Evolutionary conservation across 1,140 invertebrate genomes (phyloP).

Genomic region (Drosophila mauritiana): DNA sequence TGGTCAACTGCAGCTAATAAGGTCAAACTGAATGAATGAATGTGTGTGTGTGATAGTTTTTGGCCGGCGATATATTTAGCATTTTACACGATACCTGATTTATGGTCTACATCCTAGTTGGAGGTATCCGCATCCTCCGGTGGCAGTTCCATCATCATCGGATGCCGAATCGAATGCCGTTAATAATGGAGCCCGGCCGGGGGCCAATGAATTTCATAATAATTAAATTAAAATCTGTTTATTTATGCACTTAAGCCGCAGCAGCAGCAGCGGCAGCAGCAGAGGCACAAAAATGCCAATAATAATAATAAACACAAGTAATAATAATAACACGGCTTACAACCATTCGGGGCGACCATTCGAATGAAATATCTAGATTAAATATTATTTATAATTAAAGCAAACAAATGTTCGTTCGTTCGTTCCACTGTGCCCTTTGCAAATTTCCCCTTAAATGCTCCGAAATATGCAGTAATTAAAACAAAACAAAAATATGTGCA

Average conservation of each 20-base stretch:
- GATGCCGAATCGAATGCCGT: conserved; percentile 31
- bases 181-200: conserved; percentile 22
- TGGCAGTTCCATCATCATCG: conserved; percentile 32
- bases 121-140: background rate
- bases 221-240: conserved; percentile 68
- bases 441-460: background rate
- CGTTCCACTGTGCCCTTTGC: background rate
- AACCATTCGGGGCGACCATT: conserved; percentile 31
- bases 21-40: conserved; percentile 8
- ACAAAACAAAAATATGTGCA: conserved; percentile 37
- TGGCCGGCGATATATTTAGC: conserved; percentile 45
- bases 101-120: conserved; percentile 39
- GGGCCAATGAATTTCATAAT: conserved; percentile 43
- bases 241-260: conserved; percentile 61
- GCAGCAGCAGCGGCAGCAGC: conserved; percentile 2
- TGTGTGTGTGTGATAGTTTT: conserved; percentile 10
- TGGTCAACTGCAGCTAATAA: conserved; percentile 66
- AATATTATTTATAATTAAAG: conserved; percentile 72
- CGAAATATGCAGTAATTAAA: conserved; percentile 41
- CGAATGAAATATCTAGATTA: conserved; percentile 66
- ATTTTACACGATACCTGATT: conserved; percentile 65
- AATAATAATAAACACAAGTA: conserved; percentile 66
- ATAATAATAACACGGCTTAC: conserved; percentile 50
- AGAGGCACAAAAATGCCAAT: conserved; percentile 36
- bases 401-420: conserved; percentile 25